A percentile compares a stretch with the other conserved stretches of the same genome.
phyloP scores from a whole-genome alignment of 1,140 invertebrate species.

The Steinernema feltiae region DNA sequence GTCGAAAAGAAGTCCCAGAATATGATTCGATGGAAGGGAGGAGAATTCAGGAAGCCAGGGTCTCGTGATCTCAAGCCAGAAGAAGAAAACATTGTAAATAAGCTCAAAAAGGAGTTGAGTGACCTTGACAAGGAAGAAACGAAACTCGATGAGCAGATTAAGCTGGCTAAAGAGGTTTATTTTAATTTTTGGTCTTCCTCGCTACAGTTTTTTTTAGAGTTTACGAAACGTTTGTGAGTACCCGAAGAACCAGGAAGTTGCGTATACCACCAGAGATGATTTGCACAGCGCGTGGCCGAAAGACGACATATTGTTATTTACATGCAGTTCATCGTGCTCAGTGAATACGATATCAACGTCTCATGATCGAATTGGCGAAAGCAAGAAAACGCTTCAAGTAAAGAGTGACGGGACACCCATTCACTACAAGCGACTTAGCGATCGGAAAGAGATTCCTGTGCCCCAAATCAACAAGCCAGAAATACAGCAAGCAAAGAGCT shows the following conservation, averaged over 20 bases:
- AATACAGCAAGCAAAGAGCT: too few species aligned
- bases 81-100: constrained; percentile 21
- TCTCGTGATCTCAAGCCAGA: constrained; percentile 13
- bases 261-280: constrained; percentile 23
- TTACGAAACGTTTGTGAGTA: constrained; percentile 27
- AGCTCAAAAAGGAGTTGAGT: constrained; percentile 31
- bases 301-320: not conserved
- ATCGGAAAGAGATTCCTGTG: too few species aligned
- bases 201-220: too few species aligned
- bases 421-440: too few species aligned
- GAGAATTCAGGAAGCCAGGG: not conserved
- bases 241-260: constrained; percentile 18
- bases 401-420: too few species aligned
- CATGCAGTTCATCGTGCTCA: too few species aligned
- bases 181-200: constrained; percentile 16
- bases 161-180: constrained; percentile 27
- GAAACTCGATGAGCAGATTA: constrained; percentile 25
- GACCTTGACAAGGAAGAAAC: constrained; percentile 31
- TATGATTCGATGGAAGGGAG: constrained; percentile 86
- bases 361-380: too few species aligned
- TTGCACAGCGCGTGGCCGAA: constrained; percentile 21
- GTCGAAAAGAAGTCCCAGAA: constrained; percentile 97
- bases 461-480: too few species aligned
- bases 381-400: too few species aligned
- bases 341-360: too few species aligned